Evolutionary conservation across 2,888 invertebrate genomes (phyloP), one percentile per base, ranked within the genome.

Genomic region (Ormyrus rosae): DNA sequence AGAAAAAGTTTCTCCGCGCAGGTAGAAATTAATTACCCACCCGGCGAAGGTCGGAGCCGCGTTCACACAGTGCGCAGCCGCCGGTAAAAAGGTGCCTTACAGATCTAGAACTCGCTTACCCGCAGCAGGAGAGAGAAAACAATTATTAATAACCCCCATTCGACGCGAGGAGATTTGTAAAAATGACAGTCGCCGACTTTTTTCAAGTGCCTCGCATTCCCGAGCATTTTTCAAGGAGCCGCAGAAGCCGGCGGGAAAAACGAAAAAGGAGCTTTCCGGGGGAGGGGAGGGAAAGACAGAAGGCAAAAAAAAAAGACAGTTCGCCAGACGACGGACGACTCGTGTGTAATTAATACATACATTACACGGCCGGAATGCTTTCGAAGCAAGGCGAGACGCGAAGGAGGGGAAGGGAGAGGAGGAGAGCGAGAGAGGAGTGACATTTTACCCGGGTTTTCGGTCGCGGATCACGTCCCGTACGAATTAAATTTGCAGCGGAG

Each of bases 401-500:
- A 56, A 53, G 7, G 56, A 74, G 48, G 56, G 63, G 70, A 63
- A 61, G 53, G 5, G 46, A 19, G 9, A 60, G 65, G 48, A n/a
- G 5, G 55, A 56, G 19, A 56, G 9, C 64, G 19, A 45, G 46
- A 58, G 48, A 45, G 19, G 13, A 60, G 8, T 51, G 75, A 63
- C 75, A 74, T 72, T 70, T 70, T 75, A 55, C 75, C 46, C 45
- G 56, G 60, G 48, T 76, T 79, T 82, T 82, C 79, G 79, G 76
- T 82, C 81, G 68, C 79, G 83, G 83, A 83, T 87, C 85, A 83
- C 84, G 85, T 85, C 84, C 83, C 75, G 77, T 68, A 78, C 83
- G 84, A 86, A 86, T 85, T 84, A 82, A 84, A 85, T 85, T 84
- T 83, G 83, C 85, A 82, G 83, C 81, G 78, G 82, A 76, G 80